These are phyloP conservation scores for Neodiprion virginianus DNA, from an alignment of 1,140 invertebrate genomes.

Conservation along the genomic window DNA sequence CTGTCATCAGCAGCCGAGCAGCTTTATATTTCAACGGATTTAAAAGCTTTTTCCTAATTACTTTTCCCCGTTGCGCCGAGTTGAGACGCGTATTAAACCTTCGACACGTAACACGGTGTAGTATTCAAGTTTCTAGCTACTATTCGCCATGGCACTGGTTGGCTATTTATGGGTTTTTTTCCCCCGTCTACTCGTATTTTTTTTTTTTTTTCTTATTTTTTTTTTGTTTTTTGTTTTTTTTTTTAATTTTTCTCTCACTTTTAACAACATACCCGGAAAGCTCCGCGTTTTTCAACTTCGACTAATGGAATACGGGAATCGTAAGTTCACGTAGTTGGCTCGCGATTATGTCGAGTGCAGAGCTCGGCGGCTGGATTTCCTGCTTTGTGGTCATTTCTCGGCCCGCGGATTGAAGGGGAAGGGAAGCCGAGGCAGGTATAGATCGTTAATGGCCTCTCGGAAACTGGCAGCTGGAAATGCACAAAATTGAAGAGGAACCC, in stretches of 20 bases:
- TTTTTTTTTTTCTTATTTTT: no score
- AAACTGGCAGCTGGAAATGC: conserved; percentile 31
- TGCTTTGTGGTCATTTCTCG: background rate
- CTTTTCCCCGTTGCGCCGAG: conserved; percentile 22
- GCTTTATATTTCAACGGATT: conserved; percentile 19
- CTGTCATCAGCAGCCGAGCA: conserved; percentile 5
- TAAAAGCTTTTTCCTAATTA: conserved; percentile 32
- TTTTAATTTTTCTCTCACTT: no score
- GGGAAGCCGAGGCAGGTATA: conserved; percentile 31
- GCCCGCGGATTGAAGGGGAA: conserved; percentile 12
- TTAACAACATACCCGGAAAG: no score
- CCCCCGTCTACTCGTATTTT: no score
- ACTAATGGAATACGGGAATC: background rate
- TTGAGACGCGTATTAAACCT: conserved; percentile 25
- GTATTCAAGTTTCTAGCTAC: background rate
- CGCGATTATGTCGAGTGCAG: conserved; percentile 9
- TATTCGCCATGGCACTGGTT: no score
- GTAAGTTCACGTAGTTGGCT: background rate
- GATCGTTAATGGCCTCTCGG: conserved; percentile 49
- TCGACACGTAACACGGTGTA: conserved; percentile 11
- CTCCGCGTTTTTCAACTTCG: background rate
- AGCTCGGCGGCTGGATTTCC: background rate
- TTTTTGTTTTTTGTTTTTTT: no score
- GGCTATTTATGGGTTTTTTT: no score
- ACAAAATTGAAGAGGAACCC: conserved; percentile 27